Conservation (phyloP, 2,888 invertebrate genomes). For the Ophion ventricosus region DNA sequence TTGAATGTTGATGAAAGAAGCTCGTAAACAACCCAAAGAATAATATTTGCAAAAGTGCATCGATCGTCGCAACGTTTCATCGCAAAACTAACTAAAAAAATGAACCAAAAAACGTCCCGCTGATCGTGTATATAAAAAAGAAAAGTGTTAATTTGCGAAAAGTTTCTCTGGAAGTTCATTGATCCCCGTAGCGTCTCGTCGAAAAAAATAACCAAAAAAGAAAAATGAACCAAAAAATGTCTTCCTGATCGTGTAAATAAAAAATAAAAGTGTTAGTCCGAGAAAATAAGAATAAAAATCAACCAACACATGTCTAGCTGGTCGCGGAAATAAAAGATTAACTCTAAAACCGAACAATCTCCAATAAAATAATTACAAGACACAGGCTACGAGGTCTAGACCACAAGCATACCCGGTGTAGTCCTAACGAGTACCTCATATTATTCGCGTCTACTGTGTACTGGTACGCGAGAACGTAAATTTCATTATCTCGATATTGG, state of each 20-base stretch:
- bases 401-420: neutral
- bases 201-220: neutral
- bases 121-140: neutral
- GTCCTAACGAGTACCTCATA: conserved; percentile 58
- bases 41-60: too few species aligned
- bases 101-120: too few species aligned
- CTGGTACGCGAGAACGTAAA: conserved; percentile 43
- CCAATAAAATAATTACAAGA: conserved; percentile 10
- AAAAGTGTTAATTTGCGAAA: neutral
- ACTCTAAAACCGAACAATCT: neutral
- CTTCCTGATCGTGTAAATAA: neutral
- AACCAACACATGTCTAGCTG: neutral
- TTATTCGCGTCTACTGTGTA: conserved; percentile 43
- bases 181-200: neutral
- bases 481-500: conserved; percentile 61
- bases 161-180: neutral
- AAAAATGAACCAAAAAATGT: neutral
- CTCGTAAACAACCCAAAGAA: too few species aligned
- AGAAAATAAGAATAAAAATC: too few species aligned
- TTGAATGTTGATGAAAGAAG: too few species aligned
- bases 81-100: neutral
- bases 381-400: neutral
- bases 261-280: too few species aligned
- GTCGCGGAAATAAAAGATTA: neutral
- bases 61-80: too few species aligned